phyloP scores from a whole-genome alignment of 92 coral and sea anemone species.

The Zoanthus solanderi region DNA sequence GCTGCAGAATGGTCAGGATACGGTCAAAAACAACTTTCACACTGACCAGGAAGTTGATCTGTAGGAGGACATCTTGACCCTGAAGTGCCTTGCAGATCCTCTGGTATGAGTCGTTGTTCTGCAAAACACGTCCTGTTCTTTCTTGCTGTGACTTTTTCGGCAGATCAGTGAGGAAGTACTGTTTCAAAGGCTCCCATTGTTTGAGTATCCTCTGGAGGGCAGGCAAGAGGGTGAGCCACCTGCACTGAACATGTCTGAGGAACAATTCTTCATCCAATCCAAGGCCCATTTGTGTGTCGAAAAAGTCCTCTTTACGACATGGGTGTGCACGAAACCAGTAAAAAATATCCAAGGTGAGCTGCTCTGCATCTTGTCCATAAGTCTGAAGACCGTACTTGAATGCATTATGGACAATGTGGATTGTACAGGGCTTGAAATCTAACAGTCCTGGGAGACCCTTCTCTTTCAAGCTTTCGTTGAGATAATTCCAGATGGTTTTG shows the following conservation, averaged over 20 bases:
- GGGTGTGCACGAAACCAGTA: conserved; percentile 1
- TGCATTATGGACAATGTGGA: conserved; percentile 32
- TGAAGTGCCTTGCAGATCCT: neutral
- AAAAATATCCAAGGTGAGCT: conserved; percentile 23
- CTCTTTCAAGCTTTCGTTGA: too few species aligned
- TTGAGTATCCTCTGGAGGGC: too few species aligned
- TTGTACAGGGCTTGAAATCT: conserved; percentile 33
- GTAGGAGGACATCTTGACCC: too few species aligned
- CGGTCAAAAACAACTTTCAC: too few species aligned
- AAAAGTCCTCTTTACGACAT: too few species aligned
- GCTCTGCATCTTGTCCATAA: conserved; percentile 43
- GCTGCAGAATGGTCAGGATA: too few species aligned
- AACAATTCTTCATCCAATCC: conserved; percentile 24
- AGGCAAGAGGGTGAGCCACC: too few species aligned
- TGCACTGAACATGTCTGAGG: neutral
- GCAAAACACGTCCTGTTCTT: conserved; percentile 34
- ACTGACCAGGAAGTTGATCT: too few species aligned
- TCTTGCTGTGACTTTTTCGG: conserved; percentile 16
- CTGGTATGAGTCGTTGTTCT: conserved; percentile 30
- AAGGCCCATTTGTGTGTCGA: conserved; percentile 36
- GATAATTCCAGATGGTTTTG: too few species aligned
- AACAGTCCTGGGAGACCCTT: neutral
- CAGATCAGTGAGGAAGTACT: too few species aligned
- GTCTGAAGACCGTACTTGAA: conserved; percentile 27
- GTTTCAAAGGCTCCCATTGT: too few species aligned